Base-by-base conservation (phyloP, 2,888 invertebrate species). In the Leucophora obtusa region DNA sequence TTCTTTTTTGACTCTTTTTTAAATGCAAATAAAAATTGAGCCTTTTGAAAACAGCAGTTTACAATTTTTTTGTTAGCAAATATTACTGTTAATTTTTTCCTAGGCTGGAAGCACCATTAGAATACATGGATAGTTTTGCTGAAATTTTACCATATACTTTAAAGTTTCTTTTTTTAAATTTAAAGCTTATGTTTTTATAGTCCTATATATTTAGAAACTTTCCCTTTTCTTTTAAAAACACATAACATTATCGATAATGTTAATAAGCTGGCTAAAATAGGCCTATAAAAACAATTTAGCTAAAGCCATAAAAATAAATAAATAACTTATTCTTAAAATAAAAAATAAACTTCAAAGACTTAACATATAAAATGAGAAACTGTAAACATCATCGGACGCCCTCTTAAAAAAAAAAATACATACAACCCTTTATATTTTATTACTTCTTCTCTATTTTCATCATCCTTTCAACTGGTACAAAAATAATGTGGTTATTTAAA, bases 271-370 rank as follows among this genome's bases (percentile, higher is more conserved):
- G 5, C 54, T 59, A 15, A 81, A 81, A 77, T 77, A 43, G 66
- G 83, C 84, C 87, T 84, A 87, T 88, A 86, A 88, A 87, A 87
- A 85, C 87, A 87, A 87, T 87, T 87, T 87, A 87, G 84, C 72
- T 38, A 58, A 68, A 79, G 87, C 85, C 82, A 86, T 87, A 86
- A 87, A 85, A 87, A 86, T 56, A 81, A 71, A 75, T 78, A 83
- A 82, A 83, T 78, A 83, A 84, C 78, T 74, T 80, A 66, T 71
- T 80, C 11, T 56, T 14, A 28, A 18, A 17, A 18, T 6, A 82
- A 60, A 53, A 59, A 28, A 51, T 28, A 50, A 73, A 74, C 77
- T 60, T 73, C 72, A 75, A 79, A 80, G 76, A 47, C 65, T 56
- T 72, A 33, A 59, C 53, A 72, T 74, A 47, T 62, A 74, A 71